These are phyloP conservation scores for Carcharodon carcharias DNA, from an alignment of 2,797 vertebrate species.

Conservation along the genomic window DNA sequence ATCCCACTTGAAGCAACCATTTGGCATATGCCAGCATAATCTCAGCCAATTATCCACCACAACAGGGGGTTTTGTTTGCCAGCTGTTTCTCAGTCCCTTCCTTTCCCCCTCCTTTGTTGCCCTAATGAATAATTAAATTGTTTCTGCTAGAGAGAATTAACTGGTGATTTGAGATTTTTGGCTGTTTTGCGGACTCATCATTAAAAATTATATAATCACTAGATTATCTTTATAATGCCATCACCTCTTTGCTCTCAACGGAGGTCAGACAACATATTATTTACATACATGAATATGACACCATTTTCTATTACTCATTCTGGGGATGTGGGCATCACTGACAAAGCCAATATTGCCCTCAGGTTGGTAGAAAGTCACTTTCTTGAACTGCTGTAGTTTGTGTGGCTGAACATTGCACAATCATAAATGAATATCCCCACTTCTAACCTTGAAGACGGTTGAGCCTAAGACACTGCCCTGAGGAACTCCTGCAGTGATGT, in stretches of 20 bases:
- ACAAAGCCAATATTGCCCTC: too few relatives aligned
- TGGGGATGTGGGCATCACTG: too few relatives aligned
- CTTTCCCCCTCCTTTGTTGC: background rate
- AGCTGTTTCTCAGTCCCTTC: background rate
- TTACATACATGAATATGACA: background rate
- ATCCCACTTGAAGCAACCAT: background rate
- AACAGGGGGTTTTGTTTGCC: background rate
- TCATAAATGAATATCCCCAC: too few relatives aligned
- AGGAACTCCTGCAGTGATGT: too few relatives aligned
- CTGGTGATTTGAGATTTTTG: background rate
- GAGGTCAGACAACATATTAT: background rate
- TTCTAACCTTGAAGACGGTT: too few relatives aligned
- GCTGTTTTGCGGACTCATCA: background rate
- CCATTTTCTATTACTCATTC: background rate
- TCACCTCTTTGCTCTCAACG: background rate
- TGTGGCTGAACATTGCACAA: too few relatives aligned
- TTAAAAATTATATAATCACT: background rate
- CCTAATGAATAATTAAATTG: background rate
- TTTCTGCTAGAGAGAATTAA: background rate
- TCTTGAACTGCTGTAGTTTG: too few relatives aligned
- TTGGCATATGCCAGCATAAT: background rate
- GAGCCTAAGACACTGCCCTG: too few relatives aligned
- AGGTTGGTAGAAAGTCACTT: too few relatives aligned
- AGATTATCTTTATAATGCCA: background rate
- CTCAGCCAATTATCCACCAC: background rate